These are phyloP conservation scores for Bradysia coprophila DNA, from an alignment of 1,140 invertebrate genomes.

Conservation along the genomic window DNA sequence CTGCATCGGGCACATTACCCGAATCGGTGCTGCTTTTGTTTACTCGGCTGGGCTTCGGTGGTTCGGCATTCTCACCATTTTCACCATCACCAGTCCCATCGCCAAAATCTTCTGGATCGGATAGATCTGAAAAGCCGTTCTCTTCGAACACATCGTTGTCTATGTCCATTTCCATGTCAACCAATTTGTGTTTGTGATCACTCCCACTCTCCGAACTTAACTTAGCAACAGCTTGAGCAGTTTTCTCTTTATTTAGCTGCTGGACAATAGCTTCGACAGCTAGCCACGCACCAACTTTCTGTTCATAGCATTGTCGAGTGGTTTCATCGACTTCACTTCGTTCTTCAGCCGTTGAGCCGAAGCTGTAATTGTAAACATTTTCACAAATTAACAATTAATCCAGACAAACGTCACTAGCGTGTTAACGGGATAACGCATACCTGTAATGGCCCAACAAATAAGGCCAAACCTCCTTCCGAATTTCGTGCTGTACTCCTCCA, in stretches of 20 bases:
- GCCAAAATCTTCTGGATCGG: constrained; percentile 18
- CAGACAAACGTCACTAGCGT: neutral
- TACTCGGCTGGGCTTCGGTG: constrained; percentile 12
- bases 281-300: constrained; percentile 85
- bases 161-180: constrained; percentile 13
- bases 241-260: constrained; percentile 60
- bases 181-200: constrained; percentile 17
- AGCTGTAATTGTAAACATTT: constrained; percentile 22
- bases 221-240: constrained; percentile 39
- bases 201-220: constrained; percentile 33
- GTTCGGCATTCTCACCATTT: constrained; percentile 2
- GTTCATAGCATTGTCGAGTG: constrained; percentile 60
- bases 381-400: neutral
- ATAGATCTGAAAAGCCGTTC: constrained; percentile 22
- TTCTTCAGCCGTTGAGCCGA: constrained; percentile 52
- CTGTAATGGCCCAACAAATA: constrained; percentile 75
- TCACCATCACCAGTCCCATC: constrained; percentile 24
- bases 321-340: constrained; percentile 43
- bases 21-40: constrained; percentile 25
- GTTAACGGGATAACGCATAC: constrained; percentile 16
- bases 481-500: constrained; percentile 59
- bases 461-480: constrained; percentile 78
- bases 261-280: constrained; percentile 81
- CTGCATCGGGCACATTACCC: constrained; percentile 24
- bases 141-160: constrained; percentile 24